These are phyloP conservation scores for Callorhinus ursinus DNA, from an alignment of 2,113 vertebrate genomes.

Conservation along the genomic window DNA sequence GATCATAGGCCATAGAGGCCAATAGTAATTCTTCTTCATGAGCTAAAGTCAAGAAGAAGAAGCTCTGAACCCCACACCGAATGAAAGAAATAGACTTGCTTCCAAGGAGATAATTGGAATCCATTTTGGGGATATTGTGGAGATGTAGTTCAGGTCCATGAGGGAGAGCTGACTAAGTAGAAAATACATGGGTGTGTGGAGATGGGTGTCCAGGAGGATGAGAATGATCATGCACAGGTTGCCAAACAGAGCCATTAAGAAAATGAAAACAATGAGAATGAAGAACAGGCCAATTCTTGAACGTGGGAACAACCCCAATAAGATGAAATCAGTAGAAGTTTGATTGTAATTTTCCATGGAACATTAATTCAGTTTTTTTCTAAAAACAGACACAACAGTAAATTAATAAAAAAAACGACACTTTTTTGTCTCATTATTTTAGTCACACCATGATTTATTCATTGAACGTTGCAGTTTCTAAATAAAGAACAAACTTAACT, in stretches of 20 bases:
- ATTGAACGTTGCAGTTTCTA: neutral
- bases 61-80: too few relatives aligned
- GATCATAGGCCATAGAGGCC: too few relatives aligned
- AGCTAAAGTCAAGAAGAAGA: too few relatives aligned
- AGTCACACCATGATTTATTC: neutral
- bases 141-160: too few relatives aligned
- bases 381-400: neutral
- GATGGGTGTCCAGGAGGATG: too few relatives aligned
- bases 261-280: neutral
- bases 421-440: neutral
- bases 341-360: neutral
- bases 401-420: neutral
- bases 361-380: neutral
- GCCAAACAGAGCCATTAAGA: neutral
- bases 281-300: neutral
- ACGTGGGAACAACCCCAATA: neutral
- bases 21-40: too few relatives aligned
- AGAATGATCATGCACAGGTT: neutral
- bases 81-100: neutral
- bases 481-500: too few relatives aligned
- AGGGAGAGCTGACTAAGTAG: too few relatives aligned
- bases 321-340: neutral
- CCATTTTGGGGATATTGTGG: too few relatives aligned
- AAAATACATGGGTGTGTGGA: too few relatives aligned
- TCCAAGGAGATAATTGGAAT: neutral